Conservation (phyloP, 2,113 vertebrate genomes). For the Callocephalon fimbriatum region DNA sequence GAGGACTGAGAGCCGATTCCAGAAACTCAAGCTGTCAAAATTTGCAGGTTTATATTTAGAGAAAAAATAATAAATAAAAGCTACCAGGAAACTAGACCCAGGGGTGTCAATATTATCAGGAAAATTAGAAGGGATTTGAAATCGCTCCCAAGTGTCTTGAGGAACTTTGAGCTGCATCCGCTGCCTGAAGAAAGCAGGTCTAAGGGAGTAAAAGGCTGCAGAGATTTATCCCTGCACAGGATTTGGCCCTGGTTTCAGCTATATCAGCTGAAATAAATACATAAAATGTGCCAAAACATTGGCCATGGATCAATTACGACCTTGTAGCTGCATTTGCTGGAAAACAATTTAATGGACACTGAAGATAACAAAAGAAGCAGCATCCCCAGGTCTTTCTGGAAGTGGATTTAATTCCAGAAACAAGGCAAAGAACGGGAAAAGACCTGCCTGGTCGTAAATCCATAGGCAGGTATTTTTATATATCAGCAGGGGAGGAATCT, state of each 20-base stretch:
- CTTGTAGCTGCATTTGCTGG: background rate
- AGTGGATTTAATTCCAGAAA: background rate
- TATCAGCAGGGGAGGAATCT: background rate
- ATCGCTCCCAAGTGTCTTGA: background rate
- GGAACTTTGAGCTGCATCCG: background rate
- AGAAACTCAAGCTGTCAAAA: conserved; percentile 33
- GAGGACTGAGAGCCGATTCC: conserved; percentile 35
- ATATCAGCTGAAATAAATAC: background rate
- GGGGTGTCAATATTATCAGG: conserved; percentile 45
- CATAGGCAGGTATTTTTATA: background rate
- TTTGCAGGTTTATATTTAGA: conserved; percentile 2
- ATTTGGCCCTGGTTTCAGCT: background rate
- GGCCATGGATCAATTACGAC: background rate
- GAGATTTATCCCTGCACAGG: background rate
- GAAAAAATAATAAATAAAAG: background rate
- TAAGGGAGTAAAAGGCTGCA: background rate
- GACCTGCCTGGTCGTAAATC: background rate
- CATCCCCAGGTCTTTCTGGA: background rate
- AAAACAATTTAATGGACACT: accelerated
- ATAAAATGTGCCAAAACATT: background rate
- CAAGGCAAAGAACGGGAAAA: background rate
- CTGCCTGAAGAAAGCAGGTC: background rate
- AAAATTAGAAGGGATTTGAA: conserved; percentile 53
- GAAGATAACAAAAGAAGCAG: background rate
- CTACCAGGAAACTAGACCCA: conserved; percentile 32